Evolutionary conservation across 2,797 vertebrate genomes (phyloP).

Genomic region (Amniataba percoides): DNA sequence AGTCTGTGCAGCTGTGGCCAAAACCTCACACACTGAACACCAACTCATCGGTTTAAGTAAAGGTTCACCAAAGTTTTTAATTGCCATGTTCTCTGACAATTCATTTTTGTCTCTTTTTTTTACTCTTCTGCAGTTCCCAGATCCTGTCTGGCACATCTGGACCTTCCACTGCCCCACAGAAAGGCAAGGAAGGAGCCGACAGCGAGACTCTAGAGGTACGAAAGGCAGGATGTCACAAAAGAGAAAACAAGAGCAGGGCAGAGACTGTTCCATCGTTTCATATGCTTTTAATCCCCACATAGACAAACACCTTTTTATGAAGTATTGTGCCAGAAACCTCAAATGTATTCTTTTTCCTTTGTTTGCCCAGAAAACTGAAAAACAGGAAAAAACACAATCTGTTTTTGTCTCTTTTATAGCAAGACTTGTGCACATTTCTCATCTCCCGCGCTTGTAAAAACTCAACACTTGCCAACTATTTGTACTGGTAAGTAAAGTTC

Average conservation of each 20-base stretch:
- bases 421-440: conserved; percentile 97
- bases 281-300: not conserved
- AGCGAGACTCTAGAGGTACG: conserved; percentile 93
- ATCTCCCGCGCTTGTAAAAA: conserved; percentile 99
- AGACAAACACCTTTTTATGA: not conserved
- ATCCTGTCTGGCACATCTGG: conserved; percentile 86
- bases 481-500: conserved; percentile 92
- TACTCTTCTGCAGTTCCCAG: conserved; percentile 88
- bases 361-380: not conserved
- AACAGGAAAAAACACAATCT: not conserved
- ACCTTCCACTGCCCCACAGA: conserved; percentile 80
- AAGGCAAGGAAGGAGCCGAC: conserved; percentile 92
- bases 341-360: not conserved
- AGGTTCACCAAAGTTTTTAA: not conserved
- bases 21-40: not conserved
- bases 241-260: not conserved
- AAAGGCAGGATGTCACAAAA: not conserved
- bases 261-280: not conserved
- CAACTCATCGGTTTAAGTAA: not conserved
- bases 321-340: rapidly evolving
- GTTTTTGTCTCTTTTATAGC: conserved; percentile 80
- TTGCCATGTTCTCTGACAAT: not conserved
- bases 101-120: not conserved
- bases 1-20: conserved; percentile 26
- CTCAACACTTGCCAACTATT: conserved; percentile 96